Percentiles rank a stretch among this genome's conserved stretches.
Evolutionary conservation across 2,888 invertebrate genomes (phyloP).

Genomic region (Nephrotoma appendiculata): DNA sequence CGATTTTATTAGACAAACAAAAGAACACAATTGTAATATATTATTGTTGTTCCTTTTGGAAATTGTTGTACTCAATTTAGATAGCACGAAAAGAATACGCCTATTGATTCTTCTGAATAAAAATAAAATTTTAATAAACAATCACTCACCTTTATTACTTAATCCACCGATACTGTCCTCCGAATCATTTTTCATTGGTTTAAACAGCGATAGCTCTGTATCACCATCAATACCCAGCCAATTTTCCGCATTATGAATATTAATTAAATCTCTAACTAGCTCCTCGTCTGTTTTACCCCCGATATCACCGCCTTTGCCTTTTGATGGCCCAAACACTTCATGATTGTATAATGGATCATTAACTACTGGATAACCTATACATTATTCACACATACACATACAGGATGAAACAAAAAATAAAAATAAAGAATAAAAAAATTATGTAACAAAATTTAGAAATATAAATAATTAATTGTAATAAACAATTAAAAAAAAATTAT

Average conservation of each 20-base stretch:
- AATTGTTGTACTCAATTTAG: too few relatives aligned
- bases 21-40: too few relatives aligned
- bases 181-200: conserved; percentile 48
- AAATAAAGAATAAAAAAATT: not conserved
- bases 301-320: conserved; percentile 77
- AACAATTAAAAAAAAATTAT: not conserved
- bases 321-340: conserved; percentile 84
- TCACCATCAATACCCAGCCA: conserved; percentile 88
- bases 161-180: conserved; percentile 37
- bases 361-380: conserved; percentile 82
- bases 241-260: conserved; percentile 87
- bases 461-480: not conserved
- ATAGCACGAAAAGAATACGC: too few relatives aligned
- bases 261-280: conserved; percentile 73
- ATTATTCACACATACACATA: not conserved
- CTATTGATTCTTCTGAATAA: too few relatives aligned
- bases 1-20: too few relatives aligned
- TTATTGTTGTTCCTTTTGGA: too few relatives aligned
- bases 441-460: not conserved
- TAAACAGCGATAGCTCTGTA: conserved; percentile 68
- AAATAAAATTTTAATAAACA: not conserved
- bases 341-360: conserved; percentile 97
- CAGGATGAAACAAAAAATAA: not conserved
- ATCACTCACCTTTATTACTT: conserved; percentile 29
- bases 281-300: conserved; percentile 83